Evolutionary conservation across 2,888 invertebrate genomes (phyloP), one percentile per base, ranked within the genome.

Genomic region (Monochamus alternatus): DNA sequence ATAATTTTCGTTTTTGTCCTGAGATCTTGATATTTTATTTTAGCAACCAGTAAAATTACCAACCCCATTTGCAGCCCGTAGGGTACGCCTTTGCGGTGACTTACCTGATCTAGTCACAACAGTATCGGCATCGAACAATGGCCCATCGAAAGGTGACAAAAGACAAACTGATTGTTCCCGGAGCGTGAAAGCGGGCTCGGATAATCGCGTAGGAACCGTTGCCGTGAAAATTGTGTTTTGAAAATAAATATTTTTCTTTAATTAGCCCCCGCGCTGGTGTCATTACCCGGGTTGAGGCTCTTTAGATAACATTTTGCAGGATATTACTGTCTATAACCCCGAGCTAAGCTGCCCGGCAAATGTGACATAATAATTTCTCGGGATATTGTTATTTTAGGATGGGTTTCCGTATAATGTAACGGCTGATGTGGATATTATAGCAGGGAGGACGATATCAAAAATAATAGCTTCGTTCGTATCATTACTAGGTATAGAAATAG

Each of bases 241-340:
- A 86, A 85, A 84, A 84, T 85, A 86, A 85, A 86, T 86, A 86
- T 86, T 86, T 84, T 86, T 85, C 84, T 86, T 86, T 85, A 85
- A 86, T 86, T 85, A 86, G 79, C 74, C 78, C 77, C 74, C 43
- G 74, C 74, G 75, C 75, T 72, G 74, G 66, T 72, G 69, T 79
- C 79, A 81, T 81, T 81, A 79, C 76, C 72, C 47, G 38, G 68
- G 76, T 69, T 76, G 70, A 64, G 44, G 67, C 59, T 51, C 70
- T 68, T 73, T 75, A 67, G 75, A 77, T 75, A 77, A 76, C 73
- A 77, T 78, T 78, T 78, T 77, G 65, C 72, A 76, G 78, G 79
- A 80, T 79, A 80, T 80, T 80, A 80, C 80, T 73, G 71, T 74
- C 77, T 66, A 69, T 76, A 76, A 79, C 79, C 79, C 66, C 69